Evolutionary conservation across 2,113 vertebrate species (phyloP).

Genomic region (Notarius quadriscutis): DNA sequence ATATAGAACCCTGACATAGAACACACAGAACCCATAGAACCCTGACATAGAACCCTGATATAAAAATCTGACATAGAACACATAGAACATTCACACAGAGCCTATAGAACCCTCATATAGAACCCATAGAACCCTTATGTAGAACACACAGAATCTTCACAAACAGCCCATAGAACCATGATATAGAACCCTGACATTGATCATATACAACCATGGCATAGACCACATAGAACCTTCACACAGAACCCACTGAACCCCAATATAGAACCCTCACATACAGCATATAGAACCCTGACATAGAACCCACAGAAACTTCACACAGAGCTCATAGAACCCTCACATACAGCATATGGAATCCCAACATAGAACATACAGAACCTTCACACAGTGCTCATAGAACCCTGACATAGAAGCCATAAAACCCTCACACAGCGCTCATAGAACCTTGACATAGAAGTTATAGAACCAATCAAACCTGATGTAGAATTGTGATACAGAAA

Average conservation of each 20-base stretch:
- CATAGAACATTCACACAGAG: neutral
- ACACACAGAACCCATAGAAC: neutral
- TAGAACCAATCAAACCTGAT: neutral
- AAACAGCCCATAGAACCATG: neutral
- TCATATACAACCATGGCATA: too few relatives aligned
- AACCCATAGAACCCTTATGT: neutral
- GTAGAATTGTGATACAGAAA: neutral
- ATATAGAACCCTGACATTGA: neutral
- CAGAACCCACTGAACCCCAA: neutral
- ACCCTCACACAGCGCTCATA: neutral
- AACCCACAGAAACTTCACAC: too few relatives aligned
- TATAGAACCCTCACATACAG: conserved; percentile 30
- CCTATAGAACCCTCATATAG: conserved; percentile 36
- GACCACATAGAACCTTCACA: too few relatives aligned
- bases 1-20: neutral
- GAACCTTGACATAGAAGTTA: neutral
- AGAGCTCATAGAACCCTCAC: neutral
- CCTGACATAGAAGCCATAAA: neutral
- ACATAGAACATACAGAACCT: neutral
- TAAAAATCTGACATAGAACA: too few relatives aligned
- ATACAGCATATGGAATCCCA: neutral
- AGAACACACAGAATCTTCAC: neutral
- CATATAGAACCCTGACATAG: neutral
- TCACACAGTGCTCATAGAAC: neutral
- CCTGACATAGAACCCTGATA: neutral